Percentiles rank a stretch among this genome's conserved stretches.
These are phyloP conservation scores for Mustelus asterias DNA, from an alignment of 2,113 vertebrate genomes.

Conservation along the genomic window DNA sequence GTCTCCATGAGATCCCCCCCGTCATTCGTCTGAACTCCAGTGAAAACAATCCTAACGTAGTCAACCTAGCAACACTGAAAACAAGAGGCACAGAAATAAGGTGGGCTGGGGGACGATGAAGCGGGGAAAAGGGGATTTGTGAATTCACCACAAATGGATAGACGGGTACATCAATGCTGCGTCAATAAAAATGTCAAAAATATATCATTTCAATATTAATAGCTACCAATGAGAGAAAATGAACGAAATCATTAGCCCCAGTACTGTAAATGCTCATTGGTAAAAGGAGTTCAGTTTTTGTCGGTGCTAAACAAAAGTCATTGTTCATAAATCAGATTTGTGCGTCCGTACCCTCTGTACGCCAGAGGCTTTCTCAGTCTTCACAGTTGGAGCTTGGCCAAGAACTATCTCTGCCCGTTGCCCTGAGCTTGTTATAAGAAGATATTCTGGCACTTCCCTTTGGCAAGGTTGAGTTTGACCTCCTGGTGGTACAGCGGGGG, in stretches of 20 bases:
- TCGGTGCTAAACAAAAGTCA: not conserved
- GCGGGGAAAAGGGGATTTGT: not conserved
- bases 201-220: not conserved
- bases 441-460: not conserved
- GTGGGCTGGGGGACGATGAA: not conserved
- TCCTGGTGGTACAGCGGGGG: not conserved
- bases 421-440: not conserved
- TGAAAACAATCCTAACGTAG: no score
- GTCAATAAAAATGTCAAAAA: not conserved
- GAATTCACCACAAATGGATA: not conserved
- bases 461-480: not conserved
- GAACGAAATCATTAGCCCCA: not conserved
- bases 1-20: no score
- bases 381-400: not conserved
- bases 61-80: not conserved
- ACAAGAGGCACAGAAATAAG: not conserved
- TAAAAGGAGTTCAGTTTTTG: not conserved
- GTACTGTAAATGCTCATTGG: not conserved
- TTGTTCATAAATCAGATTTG: not conserved
- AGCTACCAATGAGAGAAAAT: not conserved
- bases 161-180: not conserved
- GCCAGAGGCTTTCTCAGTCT: not conserved
- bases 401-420: not conserved
- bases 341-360: no score
- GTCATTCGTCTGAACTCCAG: no score